Conservation (phyloP, 2,797 vertebrate genomes). For the Anguilla marmorata region DNA sequence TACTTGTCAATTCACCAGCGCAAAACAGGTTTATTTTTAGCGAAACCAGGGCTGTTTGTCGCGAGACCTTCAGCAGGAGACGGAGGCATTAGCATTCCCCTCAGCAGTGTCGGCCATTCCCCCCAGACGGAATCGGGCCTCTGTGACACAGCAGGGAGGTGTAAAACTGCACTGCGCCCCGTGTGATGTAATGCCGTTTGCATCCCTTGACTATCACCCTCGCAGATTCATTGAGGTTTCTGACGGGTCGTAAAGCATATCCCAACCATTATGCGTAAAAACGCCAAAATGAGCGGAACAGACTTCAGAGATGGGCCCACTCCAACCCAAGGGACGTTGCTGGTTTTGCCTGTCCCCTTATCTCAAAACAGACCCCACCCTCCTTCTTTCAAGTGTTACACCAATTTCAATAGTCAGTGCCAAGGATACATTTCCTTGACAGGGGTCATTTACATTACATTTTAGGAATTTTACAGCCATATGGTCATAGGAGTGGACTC, state of each 20-base stretch:
- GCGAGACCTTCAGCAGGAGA: slow-evolving; percentile 17
- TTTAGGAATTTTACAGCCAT: neutral
- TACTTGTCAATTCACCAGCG: slow-evolving; percentile 2
- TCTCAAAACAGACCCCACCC: neutral
- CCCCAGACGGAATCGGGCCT: neutral
- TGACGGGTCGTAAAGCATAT: neutral
- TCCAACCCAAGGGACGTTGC: neutral
- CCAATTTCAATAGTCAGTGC: neutral
- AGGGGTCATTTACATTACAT: neutral
- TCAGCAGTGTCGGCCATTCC: slow-evolving; percentile 12
- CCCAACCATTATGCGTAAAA: neutral
- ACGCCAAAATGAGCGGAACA: neutral
- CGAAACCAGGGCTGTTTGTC: slow-evolving; percentile 12
- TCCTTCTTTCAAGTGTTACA: neutral
- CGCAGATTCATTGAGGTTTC: neutral
- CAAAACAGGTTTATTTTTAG: slow-evolving; percentile 17
- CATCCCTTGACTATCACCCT: neutral
- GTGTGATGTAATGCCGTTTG: slow-evolving; percentile 14
- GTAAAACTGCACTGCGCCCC: slow-evolving; percentile 18
- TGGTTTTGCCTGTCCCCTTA: neutral
- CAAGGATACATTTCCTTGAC: neutral
- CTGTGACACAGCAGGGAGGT: slow-evolving; percentile 22
- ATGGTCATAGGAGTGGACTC: neutral
- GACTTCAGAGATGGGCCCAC: neutral
- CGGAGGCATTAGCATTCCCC: slow-evolving; percentile 19